phyloP scores from a whole-genome alignment of 2,113 vertebrate genomes.

The Odocoileus hemionus region DNA sequence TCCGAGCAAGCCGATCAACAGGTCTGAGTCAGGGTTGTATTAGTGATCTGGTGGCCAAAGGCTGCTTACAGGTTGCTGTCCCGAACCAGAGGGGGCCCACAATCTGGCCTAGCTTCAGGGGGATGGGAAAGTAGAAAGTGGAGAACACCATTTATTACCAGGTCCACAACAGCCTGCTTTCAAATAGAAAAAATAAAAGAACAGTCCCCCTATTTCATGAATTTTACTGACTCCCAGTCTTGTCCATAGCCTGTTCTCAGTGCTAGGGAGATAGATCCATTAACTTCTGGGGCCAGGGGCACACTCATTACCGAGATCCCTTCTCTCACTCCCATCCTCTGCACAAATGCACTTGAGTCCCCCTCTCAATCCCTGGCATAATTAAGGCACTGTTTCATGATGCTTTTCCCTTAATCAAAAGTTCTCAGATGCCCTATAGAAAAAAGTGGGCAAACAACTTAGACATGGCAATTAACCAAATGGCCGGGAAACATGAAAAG shows the following conservation, averaged over 20 bases:
- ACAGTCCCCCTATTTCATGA: not conserved
- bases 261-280: not conserved
- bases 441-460: not conserved
- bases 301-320: not conserved
- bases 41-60: not conserved
- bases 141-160: not conserved
- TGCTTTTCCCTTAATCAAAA: not conserved
- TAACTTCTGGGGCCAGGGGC: not conserved
- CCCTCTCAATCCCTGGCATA: not conserved
- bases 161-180: not conserved
- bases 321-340: not conserved
- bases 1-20: not conserved
- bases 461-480: not conserved
- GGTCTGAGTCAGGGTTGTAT: not conserved
- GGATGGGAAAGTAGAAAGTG: not conserved
- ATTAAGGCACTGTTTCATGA: not conserved
- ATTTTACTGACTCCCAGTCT: not conserved
- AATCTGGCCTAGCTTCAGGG: not conserved
- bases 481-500: not conserved
- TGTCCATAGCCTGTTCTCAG: not conserved
- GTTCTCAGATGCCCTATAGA: not conserved
- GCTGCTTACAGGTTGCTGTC: not conserved
- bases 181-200: not conserved
- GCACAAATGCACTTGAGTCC: not conserved
- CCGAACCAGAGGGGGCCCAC: not conserved